Conservation (phyloP, 64 coral and sea anemone genomes). For the Montipora efflorescens region DNA sequence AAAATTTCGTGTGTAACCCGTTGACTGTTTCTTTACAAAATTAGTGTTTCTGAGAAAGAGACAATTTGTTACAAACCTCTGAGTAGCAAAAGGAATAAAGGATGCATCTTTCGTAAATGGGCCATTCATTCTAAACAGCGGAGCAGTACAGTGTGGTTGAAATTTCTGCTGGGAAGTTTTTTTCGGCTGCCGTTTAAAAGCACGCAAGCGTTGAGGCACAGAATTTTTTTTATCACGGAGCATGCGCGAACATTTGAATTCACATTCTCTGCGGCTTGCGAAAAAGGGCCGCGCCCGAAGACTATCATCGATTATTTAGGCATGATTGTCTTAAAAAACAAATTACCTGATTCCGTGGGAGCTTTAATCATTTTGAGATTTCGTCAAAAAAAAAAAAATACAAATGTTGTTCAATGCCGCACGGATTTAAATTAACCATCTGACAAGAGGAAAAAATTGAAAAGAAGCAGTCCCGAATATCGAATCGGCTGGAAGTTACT, state of each 20-base stretch:
- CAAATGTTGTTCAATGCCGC: not conserved
- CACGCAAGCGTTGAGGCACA: conserved; percentile 14
- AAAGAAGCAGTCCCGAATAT: not conserved
- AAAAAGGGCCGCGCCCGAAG: conserved; percentile 20
- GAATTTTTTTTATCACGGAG: not conserved
- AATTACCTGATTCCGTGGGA: not conserved
- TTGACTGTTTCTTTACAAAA: no score
- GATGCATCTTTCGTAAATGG: not conserved
- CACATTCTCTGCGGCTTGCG: conserved; percentile 27
- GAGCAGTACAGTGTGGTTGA: not conserved
- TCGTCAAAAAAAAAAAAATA: not conserved
- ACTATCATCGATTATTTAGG: no score
- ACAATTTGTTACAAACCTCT: conserved; percentile 32
- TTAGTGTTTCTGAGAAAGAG: not conserved
- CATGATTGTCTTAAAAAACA: not conserved
- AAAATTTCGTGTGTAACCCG: not conserved
- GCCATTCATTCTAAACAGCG: conserved; percentile 8
- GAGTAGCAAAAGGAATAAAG: not conserved
- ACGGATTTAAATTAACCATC: not conserved
- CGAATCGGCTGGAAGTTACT: conserved; percentile 7
- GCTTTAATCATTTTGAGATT: not conserved
- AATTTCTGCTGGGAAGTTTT: not conserved
- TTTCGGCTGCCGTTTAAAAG: not conserved
- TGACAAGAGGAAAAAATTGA: not conserved
- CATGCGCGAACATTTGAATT: not conserved